Evolutionary conservation across 2,888 invertebrate genomes (phyloP), one percentile per base, ranked within the genome.

Genomic region (Thymelicus sylvestris): DNA sequence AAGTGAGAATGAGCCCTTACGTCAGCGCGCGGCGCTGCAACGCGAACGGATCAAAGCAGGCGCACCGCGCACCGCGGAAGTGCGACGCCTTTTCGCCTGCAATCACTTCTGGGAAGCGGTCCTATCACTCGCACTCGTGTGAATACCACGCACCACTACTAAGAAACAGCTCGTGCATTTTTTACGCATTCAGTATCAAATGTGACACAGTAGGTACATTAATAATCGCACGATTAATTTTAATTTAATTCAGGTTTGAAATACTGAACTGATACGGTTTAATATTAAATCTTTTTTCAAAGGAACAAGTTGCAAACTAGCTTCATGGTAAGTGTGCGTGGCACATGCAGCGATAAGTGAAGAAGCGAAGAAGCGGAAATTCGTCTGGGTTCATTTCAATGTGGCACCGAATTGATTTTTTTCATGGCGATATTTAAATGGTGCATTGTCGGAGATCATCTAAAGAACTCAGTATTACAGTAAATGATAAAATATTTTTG

Each of bases 41-140:
- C n/a, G n/a, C n/a, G n/a, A n/a, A n/a, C 60, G 65, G 65, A 70
- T 70, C 70, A 70, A 70, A 70, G 69, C 24, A 24, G 60, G 60
- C 70, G 41, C 59, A 77, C 76, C 76, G 60, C 70, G 41, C 59
- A 77, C 76, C 76, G 76, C 78, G 84, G 83, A 85, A 84, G 83
- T 70, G 76, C 75, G 77, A 78, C 78, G 81, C 75, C 78, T 82
- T 86, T 84, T 86, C 85, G 83, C 82, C 76, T 84, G 85, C 86
- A 84, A 86, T 83, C 82, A 81, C 73, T 91, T 90, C 91, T 86
- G 77, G 80, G 91, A 91, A 90, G 80, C 76, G 73, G 73, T 74
- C 80, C 84, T 85, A 84, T 86, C 86, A 79, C 77, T 77, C 75
- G 74, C 76, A 74, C 74, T 76, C 77, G 75, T 74, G 78, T 75